These are phyloP conservation scores for Ophion ventricosus DNA, from an alignment of 2,888 invertebrate genomes.

Conservation along the genomic window DNA sequence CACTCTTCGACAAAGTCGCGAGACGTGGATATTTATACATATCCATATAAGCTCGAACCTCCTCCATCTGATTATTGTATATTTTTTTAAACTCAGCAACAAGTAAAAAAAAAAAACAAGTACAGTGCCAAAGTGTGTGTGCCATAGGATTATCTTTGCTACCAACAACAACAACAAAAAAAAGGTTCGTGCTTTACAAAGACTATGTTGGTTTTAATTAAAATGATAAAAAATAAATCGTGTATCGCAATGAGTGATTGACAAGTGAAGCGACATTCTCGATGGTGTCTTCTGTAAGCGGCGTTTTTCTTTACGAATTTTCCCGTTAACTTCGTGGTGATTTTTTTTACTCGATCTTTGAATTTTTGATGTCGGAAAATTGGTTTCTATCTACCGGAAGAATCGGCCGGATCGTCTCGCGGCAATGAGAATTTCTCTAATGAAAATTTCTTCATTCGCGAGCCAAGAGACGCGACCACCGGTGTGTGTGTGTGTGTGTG, in stretches of 20 bases:
- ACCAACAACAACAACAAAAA: slow-evolving; percentile 41
- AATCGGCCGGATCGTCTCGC: slow-evolving; percentile 4
- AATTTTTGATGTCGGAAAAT: background rate
- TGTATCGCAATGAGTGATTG: slow-evolving; percentile 49
- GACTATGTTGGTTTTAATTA: background rate
- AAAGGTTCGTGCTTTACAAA: slow-evolving; percentile 67
- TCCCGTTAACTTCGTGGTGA: background rate
- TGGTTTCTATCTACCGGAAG: background rate
- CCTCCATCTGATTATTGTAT: slow-evolving; percentile 27
- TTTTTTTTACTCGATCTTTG: background rate
- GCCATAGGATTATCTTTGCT: slow-evolving; percentile 73
- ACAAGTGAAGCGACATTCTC: slow-evolving; percentile 42
- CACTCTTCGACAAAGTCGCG: slow-evolving; percentile 75
- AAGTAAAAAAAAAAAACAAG: slow-evolving; percentile 44
- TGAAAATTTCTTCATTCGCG: slow-evolving; percentile 36
- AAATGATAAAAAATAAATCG: slow-evolving; percentile 37
- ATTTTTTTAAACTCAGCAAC: slow-evolving; percentile 25
- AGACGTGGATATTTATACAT: slow-evolving; percentile 16
- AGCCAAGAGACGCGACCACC: background rate
- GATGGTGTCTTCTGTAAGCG: slow-evolving; percentile 32
- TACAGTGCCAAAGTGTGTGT: slow-evolving; percentile 81
- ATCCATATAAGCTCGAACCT: background rate
- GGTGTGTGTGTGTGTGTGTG: background rate
- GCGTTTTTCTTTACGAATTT: slow-evolving; percentile 1
- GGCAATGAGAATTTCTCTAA: slow-evolving; percentile 36